phyloP scores from a whole-genome alignment of 2,797 vertebrate species.

The Coracias cyanogaster region DNA sequence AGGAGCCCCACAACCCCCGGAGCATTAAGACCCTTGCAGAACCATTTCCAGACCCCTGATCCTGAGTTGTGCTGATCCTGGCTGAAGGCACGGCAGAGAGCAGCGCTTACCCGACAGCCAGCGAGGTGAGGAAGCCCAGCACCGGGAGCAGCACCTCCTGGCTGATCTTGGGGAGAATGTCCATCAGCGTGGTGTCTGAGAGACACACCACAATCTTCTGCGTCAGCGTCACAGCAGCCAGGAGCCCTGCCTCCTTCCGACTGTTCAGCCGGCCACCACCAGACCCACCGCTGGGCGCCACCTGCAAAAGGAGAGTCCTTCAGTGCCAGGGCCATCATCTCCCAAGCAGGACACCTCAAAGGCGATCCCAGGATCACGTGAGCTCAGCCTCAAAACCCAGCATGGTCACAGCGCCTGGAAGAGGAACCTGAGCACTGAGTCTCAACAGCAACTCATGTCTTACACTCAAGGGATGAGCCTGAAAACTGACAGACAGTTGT shows the following conservation, averaged over 20 bases:
- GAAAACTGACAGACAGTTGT: neutral
- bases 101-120: constrained; percentile 82
- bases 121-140: constrained; percentile 92
- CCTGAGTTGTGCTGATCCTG: neutral
- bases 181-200: constrained; percentile 96
- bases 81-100: neutral
- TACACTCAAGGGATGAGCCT: neutral
- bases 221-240: constrained; percentile 91
- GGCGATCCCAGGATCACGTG: neutral
- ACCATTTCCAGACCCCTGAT: neutral
- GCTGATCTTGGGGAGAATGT: constrained; percentile 97
- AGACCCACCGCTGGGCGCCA: constrained; percentile 83
- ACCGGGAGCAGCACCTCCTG: constrained; percentile 94
- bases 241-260: constrained; percentile 94
- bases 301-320: constrained; percentile 76
- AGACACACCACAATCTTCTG: constrained; percentile 96
- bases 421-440: neutral
- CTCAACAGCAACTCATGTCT: neutral
- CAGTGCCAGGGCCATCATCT: neutral
- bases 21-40: neutral
- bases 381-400: neutral
- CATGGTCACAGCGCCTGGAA: neutral
- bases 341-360: neutral
- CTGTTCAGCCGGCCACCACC: constrained; percentile 89
- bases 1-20: neutral